phyloP scores from a whole-genome alignment of 2,797 vertebrate species.

The Pachyuromys duprasi region DNA sequence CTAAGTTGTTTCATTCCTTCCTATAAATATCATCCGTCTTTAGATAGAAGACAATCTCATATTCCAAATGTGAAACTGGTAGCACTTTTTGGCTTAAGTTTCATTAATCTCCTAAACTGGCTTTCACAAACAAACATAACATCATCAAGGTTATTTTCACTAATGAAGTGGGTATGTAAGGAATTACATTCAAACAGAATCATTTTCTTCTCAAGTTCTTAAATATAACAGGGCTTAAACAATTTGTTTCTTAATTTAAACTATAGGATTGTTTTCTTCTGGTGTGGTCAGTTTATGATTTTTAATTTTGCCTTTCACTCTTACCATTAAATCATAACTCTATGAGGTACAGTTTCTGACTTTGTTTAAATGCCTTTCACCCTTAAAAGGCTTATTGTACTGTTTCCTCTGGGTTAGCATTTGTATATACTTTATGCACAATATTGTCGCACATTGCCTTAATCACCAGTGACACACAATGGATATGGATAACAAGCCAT shows the following conservation, averaged over 20 bases:
- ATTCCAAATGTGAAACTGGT: conserved; percentile 37
- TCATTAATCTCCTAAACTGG: conserved; percentile 44
- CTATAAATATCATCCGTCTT: conserved; percentile 66
- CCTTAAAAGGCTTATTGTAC: conserved; percentile 76
- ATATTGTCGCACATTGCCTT: conserved; percentile 69
- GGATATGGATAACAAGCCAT: conserved; percentile 74
- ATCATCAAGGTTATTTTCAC: conserved; percentile 45
- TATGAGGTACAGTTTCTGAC: conserved; percentile 29
- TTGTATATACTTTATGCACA: conserved; percentile 71
- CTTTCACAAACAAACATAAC: conserved; percentile 45
- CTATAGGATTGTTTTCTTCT: not conserved
- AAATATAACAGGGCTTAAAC: not conserved
- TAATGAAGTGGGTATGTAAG: not conserved
- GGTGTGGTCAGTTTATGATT: conserved; percentile 38
- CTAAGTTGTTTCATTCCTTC: conserved; percentile 54
- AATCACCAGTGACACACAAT: conserved; percentile 70
- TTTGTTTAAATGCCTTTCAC: conserved; percentile 78
- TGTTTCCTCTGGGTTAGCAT: conserved; percentile 58
- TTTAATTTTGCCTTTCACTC: conserved; percentile 64
- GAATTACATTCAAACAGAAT: conserved; percentile 14
- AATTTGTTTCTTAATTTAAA: conserved; percentile 22
- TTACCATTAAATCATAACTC: conserved; percentile 55
- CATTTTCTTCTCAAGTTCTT: not conserved
- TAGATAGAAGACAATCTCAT: conserved; percentile 65
- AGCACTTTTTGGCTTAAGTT: conserved; percentile 55